Evolutionary conservation across 2,113 vertebrate genomes (phyloP), one percentile per base, ranked within the genome.

Genomic region (Antennarius striatus): DNA sequence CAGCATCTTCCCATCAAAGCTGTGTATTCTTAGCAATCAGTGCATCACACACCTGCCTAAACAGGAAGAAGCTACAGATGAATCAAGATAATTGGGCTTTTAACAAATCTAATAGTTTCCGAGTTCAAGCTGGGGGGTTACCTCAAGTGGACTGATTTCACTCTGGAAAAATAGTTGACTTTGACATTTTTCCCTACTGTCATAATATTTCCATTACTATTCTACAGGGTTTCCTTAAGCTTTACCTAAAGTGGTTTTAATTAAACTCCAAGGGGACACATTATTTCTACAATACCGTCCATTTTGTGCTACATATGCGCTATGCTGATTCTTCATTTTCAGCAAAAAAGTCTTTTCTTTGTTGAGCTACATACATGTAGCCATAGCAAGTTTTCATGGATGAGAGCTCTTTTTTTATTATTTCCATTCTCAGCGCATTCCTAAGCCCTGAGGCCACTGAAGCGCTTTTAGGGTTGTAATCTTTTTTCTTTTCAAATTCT

Each of bases 31-130:
- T 72, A 71, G 61, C 76, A 77, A 77, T 88, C 80, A 74, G 81
- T 86, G 73, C 77, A 86, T 88, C 83, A 70, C 77, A 82, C 89
- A 89, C 84, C 89, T 90, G 87, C 81, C 68, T 86, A 75, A 80
- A 82, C 73, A 77, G 66, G 53, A 88, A 75, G 59, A 82, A 48
- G 67, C 82, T 56, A 74, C 61, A 78, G 62, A 87, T 68, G 61
- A 85, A 86, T 90, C 76, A 65, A 80, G 81, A 74, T 88, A 88
- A 89, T 89, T 88, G 85, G 84, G 77, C 77, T 79, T 85, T 90
- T 79, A 87, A 81, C 58, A 63, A 73, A 75, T 75, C 66, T 79
- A 86, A 75, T 85, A 66, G 73, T 75, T 39, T 71, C 42, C 13
- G 32, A 54, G 61, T 76, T 30, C 22, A 62, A 11, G 3, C 42